A percentile compares a stretch with the other conserved stretches of the same genome.
Conservation (phyloP, 2,113 vertebrate species). For the Numida meleagris region DNA sequence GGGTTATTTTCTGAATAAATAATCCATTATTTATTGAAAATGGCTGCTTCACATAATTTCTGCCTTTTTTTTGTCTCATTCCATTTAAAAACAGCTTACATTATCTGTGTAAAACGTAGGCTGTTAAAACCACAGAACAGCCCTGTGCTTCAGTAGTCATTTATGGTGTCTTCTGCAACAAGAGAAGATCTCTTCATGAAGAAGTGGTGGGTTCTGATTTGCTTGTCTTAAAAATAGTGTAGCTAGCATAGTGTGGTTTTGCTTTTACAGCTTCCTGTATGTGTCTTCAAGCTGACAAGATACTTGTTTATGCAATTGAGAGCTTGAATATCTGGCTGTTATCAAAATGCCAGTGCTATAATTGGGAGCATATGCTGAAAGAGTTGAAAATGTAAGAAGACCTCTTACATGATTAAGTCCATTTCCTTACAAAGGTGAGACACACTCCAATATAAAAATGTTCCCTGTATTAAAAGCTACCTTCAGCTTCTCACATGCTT, state of each 20-base stretch:
- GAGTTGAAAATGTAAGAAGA: background rate
- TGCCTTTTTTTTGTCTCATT: background rate
- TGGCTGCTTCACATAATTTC: background rate
- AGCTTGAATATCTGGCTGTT: slow-evolving; percentile 36
- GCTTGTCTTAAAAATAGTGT: background rate
- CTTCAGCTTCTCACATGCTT: background rate
- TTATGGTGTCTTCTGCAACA: background rate
- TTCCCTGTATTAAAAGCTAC: background rate
- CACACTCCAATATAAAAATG: background rate
- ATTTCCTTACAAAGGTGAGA: background rate
- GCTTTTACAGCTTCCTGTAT: slow-evolving; percentile 14
- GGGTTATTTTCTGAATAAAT: background rate
- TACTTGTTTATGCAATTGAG: slow-evolving; percentile 9
- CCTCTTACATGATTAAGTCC: background rate
- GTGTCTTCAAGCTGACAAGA: slow-evolving; percentile 10
- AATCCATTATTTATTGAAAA: background rate
- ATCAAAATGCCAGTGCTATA: slow-evolving; percentile 18
- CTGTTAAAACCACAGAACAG: background rate
- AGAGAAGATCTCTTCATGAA: background rate
- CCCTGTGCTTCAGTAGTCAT: background rate
- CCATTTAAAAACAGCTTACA: background rate
- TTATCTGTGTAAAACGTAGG: background rate
- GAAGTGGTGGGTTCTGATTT: background rate
- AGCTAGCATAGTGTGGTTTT: background rate
- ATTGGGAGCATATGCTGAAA: background rate